Evolutionary conservation across 2,888 invertebrate species (phyloP).

Genomic region (Dascillus cervinus): DNA sequence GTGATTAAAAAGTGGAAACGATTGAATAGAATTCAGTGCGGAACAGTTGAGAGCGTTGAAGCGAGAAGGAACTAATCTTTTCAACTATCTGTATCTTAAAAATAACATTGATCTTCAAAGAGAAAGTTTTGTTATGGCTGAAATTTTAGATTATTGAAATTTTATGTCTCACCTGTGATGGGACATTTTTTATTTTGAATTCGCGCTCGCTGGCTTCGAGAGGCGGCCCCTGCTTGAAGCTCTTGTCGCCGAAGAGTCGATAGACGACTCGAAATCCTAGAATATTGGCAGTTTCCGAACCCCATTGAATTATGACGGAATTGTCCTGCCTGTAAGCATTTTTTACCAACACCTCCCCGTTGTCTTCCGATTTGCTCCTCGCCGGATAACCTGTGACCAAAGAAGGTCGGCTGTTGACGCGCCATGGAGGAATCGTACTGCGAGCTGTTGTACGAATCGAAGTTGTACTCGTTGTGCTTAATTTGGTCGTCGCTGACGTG

Average conservation of each 20-base stretch:
- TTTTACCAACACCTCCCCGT: constrained; percentile 74
- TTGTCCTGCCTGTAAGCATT: constrained; percentile 80
- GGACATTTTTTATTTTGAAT: constrained; percentile 89
- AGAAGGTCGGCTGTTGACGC: constrained; percentile 51
- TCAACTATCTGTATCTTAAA: too few relatives aligned
- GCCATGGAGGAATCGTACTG: constrained; percentile 34
- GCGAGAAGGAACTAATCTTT: too few relatives aligned
- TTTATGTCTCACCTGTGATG: constrained; percentile 59
- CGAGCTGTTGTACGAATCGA: constrained; percentile 26
- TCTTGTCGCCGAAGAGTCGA: constrained; percentile 80
- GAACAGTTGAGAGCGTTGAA: too few relatives aligned
- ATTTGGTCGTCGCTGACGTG: constrained; percentile 24
- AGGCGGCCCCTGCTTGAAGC: constrained; percentile 84
- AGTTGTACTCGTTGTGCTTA: constrained; percentile 29
- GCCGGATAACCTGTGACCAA: constrained; percentile 64
- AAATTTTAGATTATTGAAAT: not conserved
- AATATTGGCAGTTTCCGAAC: constrained; percentile 78
- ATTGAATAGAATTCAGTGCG: too few relatives aligned
- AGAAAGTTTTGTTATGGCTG: too few relatives aligned
- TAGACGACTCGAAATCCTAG: constrained; percentile 87
- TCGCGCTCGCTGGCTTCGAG: constrained; percentile 83
- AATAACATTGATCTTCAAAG: too few relatives aligned
- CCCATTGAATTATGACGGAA: constrained; percentile 87
- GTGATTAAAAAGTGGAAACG: too few relatives aligned
- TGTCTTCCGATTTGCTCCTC: constrained; percentile 53